Evolutionary conservation across 2,888 invertebrate genomes (phyloP).

Genomic region (Salticus scenicus): DNA sequence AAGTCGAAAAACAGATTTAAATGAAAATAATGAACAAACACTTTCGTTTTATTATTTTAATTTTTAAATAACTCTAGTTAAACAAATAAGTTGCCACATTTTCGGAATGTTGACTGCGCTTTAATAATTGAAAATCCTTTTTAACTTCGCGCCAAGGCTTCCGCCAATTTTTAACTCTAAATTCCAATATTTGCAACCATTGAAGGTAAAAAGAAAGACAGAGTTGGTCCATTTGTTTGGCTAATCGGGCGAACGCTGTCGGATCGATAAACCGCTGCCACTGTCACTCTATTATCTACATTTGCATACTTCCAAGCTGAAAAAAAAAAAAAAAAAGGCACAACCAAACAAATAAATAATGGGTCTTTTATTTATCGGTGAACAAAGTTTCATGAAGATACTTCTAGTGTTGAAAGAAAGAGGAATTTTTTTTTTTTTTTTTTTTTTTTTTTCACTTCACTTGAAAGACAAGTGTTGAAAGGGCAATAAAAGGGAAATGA

Average conservation of each 20-base stretch:
- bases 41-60: too few relatives aligned
- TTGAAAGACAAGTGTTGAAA: slow-evolving; percentile 61
- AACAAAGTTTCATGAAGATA: slow-evolving; percentile 36
- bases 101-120: too few relatives aligned
- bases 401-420: slow-evolving; percentile 10
- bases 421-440: slow-evolving; percentile 38
- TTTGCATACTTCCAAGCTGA: slow-evolving; percentile 50
- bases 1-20: too few relatives aligned
- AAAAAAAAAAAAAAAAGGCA: slow-evolving; percentile 26
- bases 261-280: slow-evolving; percentile 67
- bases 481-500: slow-evolving; percentile 52
- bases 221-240: slow-evolving; percentile 58
- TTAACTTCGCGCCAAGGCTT: not conserved
- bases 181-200: not conserved
- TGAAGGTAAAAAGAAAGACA: slow-evolving; percentile 21
- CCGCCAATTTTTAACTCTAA: slow-evolving; percentile 29
- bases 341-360: slow-evolving; percentile 44
- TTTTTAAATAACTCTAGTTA: too few relatives aligned
- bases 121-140: too few relatives aligned
- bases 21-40: too few relatives aligned
- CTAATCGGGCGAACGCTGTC: slow-evolving; percentile 57
- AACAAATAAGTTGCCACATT: too few relatives aligned
- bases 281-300: slow-evolving; percentile 68
- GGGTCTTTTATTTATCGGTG: slow-evolving; percentile 51
- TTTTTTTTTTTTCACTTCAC: slow-evolving; percentile 32